Base-by-base conservation (phyloP, 2,888 invertebrate genomes). In the Caenorhabditis virilis region DNA sequence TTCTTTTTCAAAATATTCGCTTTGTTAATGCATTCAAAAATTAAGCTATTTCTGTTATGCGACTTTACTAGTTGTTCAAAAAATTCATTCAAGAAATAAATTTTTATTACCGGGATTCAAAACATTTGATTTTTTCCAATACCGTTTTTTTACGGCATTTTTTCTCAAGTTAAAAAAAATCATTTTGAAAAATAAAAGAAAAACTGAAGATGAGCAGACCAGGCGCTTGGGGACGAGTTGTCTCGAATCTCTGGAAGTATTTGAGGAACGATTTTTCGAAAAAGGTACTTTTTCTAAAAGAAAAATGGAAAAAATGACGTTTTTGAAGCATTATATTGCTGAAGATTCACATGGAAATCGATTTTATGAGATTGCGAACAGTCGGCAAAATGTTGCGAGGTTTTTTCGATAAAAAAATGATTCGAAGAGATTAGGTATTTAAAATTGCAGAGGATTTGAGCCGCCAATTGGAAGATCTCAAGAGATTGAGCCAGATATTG, bases 291-390 rank as follows among this genome's bases (percentile, higher is more conserved):
- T 47, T 47, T 25, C 11, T 45, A 4, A 13, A 6, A 20, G 30
- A 47, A n/a, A 13, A 47, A 20, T n/a, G 26, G 6, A 30, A 30
- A 30, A 30, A 30, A 30, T 9, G 30, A 30, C 6, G 13, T 9
- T 23, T 48, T 59, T 67, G 33, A 51, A 75, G 76, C 51, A 55
- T 30, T 77, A 74, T 54, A 59, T 81, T 7, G 81, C 78, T n/a
- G 66, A 78, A 57, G 81, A 81, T 57, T 38, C 45, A 7, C 43
- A 65, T 4, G 81, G 81, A 20, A 78, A 80, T 56, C 56, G 61
- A 15, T 81, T 65, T 53, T 81, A 81, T 43, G 80, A 81, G 57
- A 69, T 77, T 25, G 30, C 60, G 2, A 70, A 74, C 53, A 60
- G 72, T 27, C 53, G 72, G 9, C 70, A 73, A 43, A 74, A 74